These are phyloP conservation scores for Polydrusus pterygomalis DNA, from an alignment of 2,888 invertebrate species.

Conservation along the genomic window DNA sequence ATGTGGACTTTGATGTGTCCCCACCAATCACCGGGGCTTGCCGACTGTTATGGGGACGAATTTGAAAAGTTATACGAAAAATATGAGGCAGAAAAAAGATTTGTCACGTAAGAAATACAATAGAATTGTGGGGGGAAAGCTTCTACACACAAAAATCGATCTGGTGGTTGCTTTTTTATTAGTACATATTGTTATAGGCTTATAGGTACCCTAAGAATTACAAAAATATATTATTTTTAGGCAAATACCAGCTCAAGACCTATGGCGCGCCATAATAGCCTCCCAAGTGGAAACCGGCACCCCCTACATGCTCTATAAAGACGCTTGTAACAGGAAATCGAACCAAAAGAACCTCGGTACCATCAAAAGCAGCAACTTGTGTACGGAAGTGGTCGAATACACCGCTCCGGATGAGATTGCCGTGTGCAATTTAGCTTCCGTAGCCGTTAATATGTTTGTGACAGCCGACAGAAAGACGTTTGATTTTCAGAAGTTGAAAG, in stretches of 20 bases:
- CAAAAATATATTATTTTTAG: conserved; percentile 33
- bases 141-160: not conserved
- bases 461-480: conserved; percentile 82
- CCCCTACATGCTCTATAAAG: conserved; percentile 98
- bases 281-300: conserved; percentile 98
- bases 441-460: conserved; percentile 97
- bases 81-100: conserved; percentile 89
- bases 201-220: too few species aligned
- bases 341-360: conserved; percentile 99
- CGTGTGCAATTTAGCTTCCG: conserved; percentile 97
- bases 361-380: conserved; percentile 97
- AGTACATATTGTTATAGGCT: too few species aligned
- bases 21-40: conserved; percentile 90
- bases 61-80: conserved; percentile 91
- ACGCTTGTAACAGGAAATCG: conserved; percentile 96
- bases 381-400: conserved; percentile 98
- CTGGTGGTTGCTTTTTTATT: too few species aligned
- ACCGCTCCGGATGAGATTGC: conserved; percentile 94
- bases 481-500: conserved; percentile 90
- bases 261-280: conserved; percentile 96
- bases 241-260: conserved; percentile 85
- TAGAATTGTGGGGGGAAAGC: too few species aligned
- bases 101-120: conserved; percentile 72
- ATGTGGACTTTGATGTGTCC: conserved; percentile 99
- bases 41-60: conserved; percentile 95